Evolutionary conservation across 2,113 vertebrate genomes (phyloP).

Genomic region (Mesitornis unicolor): DNA sequence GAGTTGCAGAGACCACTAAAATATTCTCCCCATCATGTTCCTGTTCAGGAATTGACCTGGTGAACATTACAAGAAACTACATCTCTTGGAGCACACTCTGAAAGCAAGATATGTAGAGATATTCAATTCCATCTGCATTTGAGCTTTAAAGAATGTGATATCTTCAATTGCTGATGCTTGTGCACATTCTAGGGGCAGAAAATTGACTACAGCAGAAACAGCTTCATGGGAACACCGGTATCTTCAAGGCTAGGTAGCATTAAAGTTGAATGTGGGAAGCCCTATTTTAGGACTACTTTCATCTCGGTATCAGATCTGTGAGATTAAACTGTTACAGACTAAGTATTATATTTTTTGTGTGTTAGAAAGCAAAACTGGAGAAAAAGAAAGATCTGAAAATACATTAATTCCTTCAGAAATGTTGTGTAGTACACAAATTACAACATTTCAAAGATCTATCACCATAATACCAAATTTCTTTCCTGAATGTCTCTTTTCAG

Average conservation of each 20-base stretch:
- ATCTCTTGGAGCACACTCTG: neutral
- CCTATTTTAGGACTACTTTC: neutral
- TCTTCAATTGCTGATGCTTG: neutral
- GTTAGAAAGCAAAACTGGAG: neutral
- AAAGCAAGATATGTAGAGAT: neutral
- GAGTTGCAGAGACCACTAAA: neutral
- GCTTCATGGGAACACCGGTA: neutral
- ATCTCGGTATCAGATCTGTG: neutral
- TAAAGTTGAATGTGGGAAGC: neutral
- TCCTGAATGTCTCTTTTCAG: neutral
- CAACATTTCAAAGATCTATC: neutral
- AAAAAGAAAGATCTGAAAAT: neutral
- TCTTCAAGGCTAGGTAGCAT: neutral
- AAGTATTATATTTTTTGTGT: neutral
- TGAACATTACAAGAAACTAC: neutral
- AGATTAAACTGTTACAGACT: neutral
- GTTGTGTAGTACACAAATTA: neutral
- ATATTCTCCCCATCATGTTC: neutral
- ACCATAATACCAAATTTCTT: neutral
- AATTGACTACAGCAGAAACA: neutral
- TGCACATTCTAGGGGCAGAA: neutral
- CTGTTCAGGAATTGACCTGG: neutral
- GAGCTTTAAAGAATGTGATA: neutral
- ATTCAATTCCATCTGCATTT: neutral
- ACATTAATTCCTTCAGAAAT: neutral